phyloP scores from a whole-genome alignment of 2,113 vertebrate genomes.

The Irena cyanogastra region DNA sequence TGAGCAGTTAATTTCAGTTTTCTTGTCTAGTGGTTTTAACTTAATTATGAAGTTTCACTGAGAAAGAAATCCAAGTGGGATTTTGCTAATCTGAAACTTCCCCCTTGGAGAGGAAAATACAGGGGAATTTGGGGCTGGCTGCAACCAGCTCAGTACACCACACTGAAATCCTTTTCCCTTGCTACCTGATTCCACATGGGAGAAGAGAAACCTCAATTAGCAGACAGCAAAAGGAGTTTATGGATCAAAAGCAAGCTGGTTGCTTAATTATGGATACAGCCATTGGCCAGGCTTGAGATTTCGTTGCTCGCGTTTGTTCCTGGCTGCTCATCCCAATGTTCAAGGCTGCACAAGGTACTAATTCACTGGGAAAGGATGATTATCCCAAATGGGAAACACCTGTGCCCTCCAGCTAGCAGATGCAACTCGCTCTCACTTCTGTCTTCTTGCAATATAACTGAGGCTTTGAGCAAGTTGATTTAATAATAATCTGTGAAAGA shows the following conservation, averaged over 20 bases:
- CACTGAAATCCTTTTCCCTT: neutral
- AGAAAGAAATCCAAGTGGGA: neutral
- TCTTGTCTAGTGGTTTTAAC: neutral
- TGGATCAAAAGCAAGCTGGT: neutral
- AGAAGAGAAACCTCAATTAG: neutral
- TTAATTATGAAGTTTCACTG: neutral
- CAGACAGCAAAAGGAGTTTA: neutral
- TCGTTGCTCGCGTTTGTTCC: neutral
- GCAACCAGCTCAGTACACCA: neutral
- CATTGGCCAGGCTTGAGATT: neutral
- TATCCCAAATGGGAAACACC: constrained; percentile 11
- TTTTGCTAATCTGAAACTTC: neutral
- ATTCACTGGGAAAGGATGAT: neutral
- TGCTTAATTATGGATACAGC: neutral
- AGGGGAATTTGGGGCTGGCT: neutral
- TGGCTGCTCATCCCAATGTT: neutral
- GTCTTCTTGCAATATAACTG: neutral
- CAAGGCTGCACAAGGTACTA: neutral
- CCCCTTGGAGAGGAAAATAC: neutral
- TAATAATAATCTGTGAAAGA: neutral
- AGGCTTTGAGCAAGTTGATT: neutral
- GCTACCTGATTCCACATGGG: neutral
- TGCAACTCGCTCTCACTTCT: neutral
- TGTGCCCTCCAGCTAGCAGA: neutral
- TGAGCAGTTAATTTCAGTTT: neutral